Percentiles rank a stretch among this genome's conserved stretches.
phyloP scores from a whole-genome alignment of 2,797 vertebrate genomes.

The Margarornis squamiger region DNA sequence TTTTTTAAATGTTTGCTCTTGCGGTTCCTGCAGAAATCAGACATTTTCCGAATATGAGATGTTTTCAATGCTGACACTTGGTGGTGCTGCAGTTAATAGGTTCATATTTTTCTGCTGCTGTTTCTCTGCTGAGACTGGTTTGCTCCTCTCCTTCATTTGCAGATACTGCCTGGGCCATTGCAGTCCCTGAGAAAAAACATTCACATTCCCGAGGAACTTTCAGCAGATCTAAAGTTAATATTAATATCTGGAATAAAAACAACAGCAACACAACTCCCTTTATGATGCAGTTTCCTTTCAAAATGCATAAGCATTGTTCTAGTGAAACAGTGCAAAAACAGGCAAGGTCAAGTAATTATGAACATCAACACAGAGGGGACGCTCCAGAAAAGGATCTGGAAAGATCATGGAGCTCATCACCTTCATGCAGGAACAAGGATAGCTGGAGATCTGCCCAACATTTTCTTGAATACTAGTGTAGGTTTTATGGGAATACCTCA shows the following conservation, averaged over 20 bases:
- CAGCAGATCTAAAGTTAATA: neutral
- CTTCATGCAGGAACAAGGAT: neutral
- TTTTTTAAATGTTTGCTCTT: neutral
- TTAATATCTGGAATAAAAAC: neutral
- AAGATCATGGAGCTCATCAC: neutral
- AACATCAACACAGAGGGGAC: neutral
- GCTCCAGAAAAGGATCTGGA: neutral
- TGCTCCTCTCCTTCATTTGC: neutral
- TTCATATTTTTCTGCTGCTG: conserved; percentile 16
- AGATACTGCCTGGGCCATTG: rapidly evolving
- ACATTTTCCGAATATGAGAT: neutral
- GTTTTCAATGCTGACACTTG: conserved; percentile 68
- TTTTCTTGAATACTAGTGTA: neutral
- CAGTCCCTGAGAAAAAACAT: neutral
- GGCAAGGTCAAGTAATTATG: neutral
- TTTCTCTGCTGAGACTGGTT: neutral
- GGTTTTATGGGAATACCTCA: neutral
- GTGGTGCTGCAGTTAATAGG: conserved; percentile 73
- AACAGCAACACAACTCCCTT: neutral
- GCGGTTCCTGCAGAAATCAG: neutral
- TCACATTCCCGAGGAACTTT: neutral
- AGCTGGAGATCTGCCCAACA: neutral
- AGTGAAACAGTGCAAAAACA: neutral
- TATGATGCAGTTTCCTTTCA: neutral
- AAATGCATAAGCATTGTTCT: neutral